Evolutionary conservation across 2,797 vertebrate genomes (phyloP).

Genomic region (Scolopax rusticola): DNA sequence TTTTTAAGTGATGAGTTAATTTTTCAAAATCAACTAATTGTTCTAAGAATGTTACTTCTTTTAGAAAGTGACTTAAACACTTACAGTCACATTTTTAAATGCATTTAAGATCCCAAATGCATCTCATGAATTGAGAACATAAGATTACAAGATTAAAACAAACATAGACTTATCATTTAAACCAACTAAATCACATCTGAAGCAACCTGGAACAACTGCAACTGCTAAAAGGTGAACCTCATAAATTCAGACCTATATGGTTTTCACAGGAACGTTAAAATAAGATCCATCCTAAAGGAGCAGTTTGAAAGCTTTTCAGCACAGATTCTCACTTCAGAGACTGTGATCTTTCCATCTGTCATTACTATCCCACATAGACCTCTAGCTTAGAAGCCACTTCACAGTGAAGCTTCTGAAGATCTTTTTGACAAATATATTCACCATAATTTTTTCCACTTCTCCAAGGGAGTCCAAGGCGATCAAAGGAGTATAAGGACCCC

Average conservation of each 20-base stretch:
- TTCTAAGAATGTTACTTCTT: not conserved
- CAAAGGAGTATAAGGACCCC: not conserved
- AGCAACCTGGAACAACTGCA: not conserved
- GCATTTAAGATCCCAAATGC: not conserved
- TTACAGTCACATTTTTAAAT: not conserved
- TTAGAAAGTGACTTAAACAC: not conserved
- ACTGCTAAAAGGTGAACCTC: not conserved
- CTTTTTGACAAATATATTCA: not conserved
- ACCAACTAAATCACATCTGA: not conserved
- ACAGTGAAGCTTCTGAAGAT: constrained; percentile 10
- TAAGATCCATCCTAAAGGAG: not conserved
- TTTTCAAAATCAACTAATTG: not conserved
- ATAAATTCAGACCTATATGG: not conserved
- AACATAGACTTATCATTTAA: not conserved
- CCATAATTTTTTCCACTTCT: not conserved
- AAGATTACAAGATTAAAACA: not conserved
- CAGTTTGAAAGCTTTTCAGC: constrained; percentile 20
- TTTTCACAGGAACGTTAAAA: not conserved
- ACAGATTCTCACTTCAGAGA: not conserved
- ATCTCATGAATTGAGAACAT: not conserved
- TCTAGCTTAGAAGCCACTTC: constrained; percentile 8
- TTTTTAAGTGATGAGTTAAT: not conserved
- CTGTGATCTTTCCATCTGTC: constrained; percentile 33
- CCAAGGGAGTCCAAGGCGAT: not conserved
- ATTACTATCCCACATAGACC: constrained; percentile 36